phyloP scores from a whole-genome alignment of 2,113 vertebrate genomes.

The Microtus richardsoni region DNA sequence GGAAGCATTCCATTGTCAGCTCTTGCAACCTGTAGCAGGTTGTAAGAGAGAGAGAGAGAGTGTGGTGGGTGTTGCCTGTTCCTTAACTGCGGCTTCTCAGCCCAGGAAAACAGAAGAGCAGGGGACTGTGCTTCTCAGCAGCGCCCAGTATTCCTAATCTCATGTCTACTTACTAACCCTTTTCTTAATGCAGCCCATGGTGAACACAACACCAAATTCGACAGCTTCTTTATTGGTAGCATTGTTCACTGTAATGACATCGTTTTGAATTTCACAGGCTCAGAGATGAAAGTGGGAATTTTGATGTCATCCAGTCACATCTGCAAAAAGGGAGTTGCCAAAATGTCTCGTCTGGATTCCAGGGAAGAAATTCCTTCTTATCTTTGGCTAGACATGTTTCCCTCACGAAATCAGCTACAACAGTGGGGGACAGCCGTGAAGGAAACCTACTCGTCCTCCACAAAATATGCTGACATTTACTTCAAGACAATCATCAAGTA shows the following conservation, averaged over 20 bases:
- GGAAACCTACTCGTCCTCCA: conserved; percentile 31
- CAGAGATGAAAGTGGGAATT: background rate
- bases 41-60: too few relatives aligned
- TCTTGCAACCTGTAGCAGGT: background rate
- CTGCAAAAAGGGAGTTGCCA: conserved; percentile 30
- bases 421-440: background rate
- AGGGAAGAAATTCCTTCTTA: conserved; percentile 41
- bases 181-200: background rate
- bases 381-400: conserved; percentile 44
- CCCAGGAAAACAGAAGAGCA: background rate
- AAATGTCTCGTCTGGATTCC: conserved; percentile 17
- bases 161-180: background rate
- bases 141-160: background rate
- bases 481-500: conserved; percentile 62
- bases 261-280: conserved; percentile 38
- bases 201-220: conserved; percentile 3
- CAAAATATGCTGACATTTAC: conserved; percentile 31
- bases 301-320: conserved; percentile 34
- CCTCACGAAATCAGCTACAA: conserved; percentile 39
- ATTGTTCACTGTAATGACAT: background rate
- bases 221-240: background rate
- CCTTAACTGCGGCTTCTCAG: background rate
- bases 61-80: background rate
- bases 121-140: background rate
- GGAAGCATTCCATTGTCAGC: background rate